Evolutionary conservation across 2,888 invertebrate species (phyloP), one percentile per base, ranked within the genome.

Genomic region (Coremacera marginata): DNA sequence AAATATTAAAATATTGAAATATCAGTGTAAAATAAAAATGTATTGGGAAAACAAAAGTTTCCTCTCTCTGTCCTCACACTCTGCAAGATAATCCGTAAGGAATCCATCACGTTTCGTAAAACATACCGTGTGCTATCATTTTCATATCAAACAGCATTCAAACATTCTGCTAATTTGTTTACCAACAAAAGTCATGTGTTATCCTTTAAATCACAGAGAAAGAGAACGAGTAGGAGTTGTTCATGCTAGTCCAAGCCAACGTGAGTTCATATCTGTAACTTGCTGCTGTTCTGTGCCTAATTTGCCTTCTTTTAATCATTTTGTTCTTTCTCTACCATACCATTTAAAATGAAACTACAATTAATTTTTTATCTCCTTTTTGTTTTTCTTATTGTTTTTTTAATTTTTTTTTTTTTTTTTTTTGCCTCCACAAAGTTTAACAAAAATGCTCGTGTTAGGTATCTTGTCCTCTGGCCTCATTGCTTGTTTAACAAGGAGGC

Each of bases 391-490:
- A 44, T 31, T 19, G 14, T 31, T 19, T 49, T 16, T 11, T 68
- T 19, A 14, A 7, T 44, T 22, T 71, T 19, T 11, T 55, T 22
- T 9, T 57, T 49, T 37, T 27, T 62, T 22, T 37, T 62, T 49
- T 49, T 25, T 37, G 37, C 22, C 19, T 37, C 67, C 22, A 67
- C 49, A 19, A 16, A 37, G 31, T 19, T 34, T 19, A 62, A 62
- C 72, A 77, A 77, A 79, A 80, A 80, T 79, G 82, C 77, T 81
- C 80, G 81, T 82, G 82, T 82, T 81, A 81, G 81, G 80, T 81
- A 82, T 82, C 81, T 82, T 82, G 82, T 82, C 81, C 82, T 82
- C 81, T 82, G 82, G 82, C 82, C 82, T 82, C 82, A 82, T 82
- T 80, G 82, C 82, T 82, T 82, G 82, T 82, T 82, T 80, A 82